phyloP scores from a whole-genome alignment of 2,888 invertebrate species.

The Dione juno region DNA sequence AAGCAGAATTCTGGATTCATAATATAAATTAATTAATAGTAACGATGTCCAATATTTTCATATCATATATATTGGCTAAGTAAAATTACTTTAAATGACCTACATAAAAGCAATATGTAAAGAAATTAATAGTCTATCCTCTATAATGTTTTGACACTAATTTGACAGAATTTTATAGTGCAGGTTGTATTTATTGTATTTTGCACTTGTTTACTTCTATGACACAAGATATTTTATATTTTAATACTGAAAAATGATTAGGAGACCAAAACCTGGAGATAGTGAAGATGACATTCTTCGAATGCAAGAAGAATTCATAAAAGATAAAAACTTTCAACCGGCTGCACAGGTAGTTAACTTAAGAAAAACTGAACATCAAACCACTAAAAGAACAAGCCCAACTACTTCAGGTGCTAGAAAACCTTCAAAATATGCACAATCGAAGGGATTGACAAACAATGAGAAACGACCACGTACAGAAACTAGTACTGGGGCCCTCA shows the following conservation, averaged over 20 bases:
- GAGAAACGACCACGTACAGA: constrained; percentile 71
- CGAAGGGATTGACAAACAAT: constrained; percentile 65
- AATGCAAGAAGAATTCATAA: constrained; percentile 88
- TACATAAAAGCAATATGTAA: too few species aligned
- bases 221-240: background rate
- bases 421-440: constrained; percentile 74
- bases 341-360: constrained; percentile 85
- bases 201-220: background rate
- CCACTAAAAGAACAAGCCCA: constrained; percentile 54
- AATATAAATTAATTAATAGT: too few species aligned
- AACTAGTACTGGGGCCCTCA: constrained; percentile 47
- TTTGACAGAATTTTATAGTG: background rate
- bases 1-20: too few species aligned
- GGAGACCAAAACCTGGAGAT: constrained; percentile 87
- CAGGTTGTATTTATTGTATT: background rate
- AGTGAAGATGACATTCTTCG: constrained; percentile 88
- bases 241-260: constrained; percentile 73
- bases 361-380: constrained; percentile 55
- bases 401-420: constrained; percentile 54
- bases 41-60: too few species aligned
- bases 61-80: too few species aligned
- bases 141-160: too few species aligned
- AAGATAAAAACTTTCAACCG: constrained; percentile 82
- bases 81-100: too few species aligned
- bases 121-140: too few species aligned